Conservation (phyloP, 2,797 vertebrate species). For the Sebastes diploproa region DNA sequence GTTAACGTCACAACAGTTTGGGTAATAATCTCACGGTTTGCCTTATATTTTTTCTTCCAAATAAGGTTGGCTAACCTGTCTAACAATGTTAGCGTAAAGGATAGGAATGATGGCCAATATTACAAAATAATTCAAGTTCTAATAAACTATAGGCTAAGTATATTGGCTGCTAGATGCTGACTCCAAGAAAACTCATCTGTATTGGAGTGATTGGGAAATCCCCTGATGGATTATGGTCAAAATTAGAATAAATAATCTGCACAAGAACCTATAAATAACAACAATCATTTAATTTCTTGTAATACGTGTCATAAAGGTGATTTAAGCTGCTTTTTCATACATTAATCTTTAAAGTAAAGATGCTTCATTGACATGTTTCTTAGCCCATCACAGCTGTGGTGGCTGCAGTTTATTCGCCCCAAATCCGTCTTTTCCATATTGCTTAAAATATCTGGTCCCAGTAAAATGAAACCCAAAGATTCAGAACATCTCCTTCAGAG, state of each 20-base stretch:
- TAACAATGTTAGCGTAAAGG: background rate
- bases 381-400: background rate
- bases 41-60: background rate
- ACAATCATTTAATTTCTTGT: background rate
- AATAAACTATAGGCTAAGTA: background rate
- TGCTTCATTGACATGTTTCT: background rate
- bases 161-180: background rate
- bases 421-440: background rate
- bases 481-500: background rate
- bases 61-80: background rate
- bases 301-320: background rate
- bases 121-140: background rate
- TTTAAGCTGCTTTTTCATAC: background rate
- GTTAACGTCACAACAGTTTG: background rate
- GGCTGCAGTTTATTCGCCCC: background rate
- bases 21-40: background rate
- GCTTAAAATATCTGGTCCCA: background rate
- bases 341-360: background rate
- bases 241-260: background rate
- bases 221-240: background rate
- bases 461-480: background rate
- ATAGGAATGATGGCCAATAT: background rate
- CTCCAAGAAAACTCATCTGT: background rate
- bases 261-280: background rate
- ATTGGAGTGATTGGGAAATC: background rate